These are phyloP conservation scores for Drosophila kambysellisi DNA, from an alignment of 2,888 invertebrate species.

Conservation along the genomic window DNA sequence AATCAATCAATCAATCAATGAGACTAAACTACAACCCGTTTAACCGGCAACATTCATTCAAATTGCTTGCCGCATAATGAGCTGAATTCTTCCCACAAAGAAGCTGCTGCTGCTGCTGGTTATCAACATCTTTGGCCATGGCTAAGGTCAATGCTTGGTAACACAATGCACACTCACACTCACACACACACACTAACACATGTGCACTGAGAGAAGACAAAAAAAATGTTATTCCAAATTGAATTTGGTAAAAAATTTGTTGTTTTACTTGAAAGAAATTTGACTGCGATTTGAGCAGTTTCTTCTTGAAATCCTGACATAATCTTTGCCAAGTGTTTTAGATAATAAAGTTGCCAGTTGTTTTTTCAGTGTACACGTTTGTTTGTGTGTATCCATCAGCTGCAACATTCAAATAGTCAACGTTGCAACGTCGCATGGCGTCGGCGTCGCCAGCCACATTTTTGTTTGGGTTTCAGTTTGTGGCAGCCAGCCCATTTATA, in stretches of 20 bases:
- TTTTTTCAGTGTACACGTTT: not conserved
- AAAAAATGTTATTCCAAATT: not conserved
- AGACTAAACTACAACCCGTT: constrained; percentile 28
- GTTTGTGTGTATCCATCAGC: constrained; percentile 74
- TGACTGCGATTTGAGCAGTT: not conserved
- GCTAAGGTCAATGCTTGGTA: constrained; percentile 73
- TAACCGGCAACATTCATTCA: constrained; percentile 43
- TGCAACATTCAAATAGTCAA: constrained; percentile 77
- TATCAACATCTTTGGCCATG: constrained; percentile 47
- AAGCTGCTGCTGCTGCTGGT: constrained; percentile 12
- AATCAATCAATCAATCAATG: constrained; percentile 39
- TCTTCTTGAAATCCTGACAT: not conserved
- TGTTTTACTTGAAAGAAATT: not conserved
- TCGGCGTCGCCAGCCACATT: constrained; percentile 50
- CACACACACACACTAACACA: constrained; percentile 1
- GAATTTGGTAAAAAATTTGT: not conserved
- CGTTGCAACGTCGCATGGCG: constrained; percentile 41
- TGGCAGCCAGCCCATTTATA: constrained; percentile 24
- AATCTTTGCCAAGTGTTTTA: not conserved
- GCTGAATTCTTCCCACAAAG: constrained; percentile 38
- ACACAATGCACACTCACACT: constrained; percentile 13
- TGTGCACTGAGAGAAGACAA: constrained; percentile 7
- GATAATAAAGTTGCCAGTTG: not conserved
- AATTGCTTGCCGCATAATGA: constrained; percentile 39
- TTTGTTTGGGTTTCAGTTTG: constrained; percentile 49